Evolutionary conservation across 2,888 invertebrate species (phyloP), one percentile per base, ranked within the genome.

Genomic region (Chironomus tentans): DNA sequence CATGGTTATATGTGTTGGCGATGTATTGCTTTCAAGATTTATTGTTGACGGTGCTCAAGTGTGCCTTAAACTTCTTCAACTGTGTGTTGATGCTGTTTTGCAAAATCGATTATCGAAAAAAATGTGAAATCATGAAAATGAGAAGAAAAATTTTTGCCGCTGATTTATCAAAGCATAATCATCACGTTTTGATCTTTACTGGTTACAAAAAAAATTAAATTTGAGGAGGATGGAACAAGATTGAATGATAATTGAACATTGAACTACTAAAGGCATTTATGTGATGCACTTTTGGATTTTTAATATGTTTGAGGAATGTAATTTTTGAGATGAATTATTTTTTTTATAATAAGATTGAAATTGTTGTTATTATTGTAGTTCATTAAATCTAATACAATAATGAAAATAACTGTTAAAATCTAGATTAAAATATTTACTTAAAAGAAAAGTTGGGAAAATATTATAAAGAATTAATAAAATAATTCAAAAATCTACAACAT

Each of bases 81-180:
- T 3, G n/a, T 12, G 18, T 13, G 6, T 4, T n/a, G 71, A 56
- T 56, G 15, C 22, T n/a, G 50, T 71, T 71, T 50, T 24, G 24
- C 24, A 70, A 56, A 56, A 71, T 71, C 71, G 71, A 71, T 71
- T 71, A 71, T 71, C 71, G 56, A 38, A 38, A 38, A 38, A 56
- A 18, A 18, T 56, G 56, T 18, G 18, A 38, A 38, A 38, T 38
- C 38, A 38, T 38, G 38, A 38, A 38, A 28, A 28, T 28, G 28
- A 28, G 28, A 28, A 28, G 28, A 28, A 28, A 38, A 38, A 38
- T 38, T 38, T n/a, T 2, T 2, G 38, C 38, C 56, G 56, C 18
- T 56, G n/a, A 7, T 56, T 18, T 56, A 56, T 56, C 56, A 56
- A 56, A 56, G 18, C 18, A 56, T 56, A 56, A 56, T 56, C 56